Evolutionary conservation across 1,140 invertebrate genomes (phyloP), one percentile per base, ranked within the genome.

Genomic region (Aphelinus certus): DNA sequence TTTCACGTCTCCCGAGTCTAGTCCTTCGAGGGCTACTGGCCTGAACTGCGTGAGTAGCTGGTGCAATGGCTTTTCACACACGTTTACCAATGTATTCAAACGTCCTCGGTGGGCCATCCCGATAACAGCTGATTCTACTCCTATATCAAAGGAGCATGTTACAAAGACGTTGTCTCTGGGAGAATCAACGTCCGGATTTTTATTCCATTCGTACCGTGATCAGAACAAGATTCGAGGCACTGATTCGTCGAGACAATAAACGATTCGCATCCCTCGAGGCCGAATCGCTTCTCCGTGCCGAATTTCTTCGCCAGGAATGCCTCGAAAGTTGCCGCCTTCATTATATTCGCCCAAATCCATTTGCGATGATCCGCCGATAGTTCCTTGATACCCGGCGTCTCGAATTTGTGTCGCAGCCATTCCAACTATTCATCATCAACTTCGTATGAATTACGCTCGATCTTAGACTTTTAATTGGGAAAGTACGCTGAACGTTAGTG

Each of bases 71-170:
- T 97, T 97, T 4, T 94, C 90, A 78, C 95, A 97, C 1, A 98
- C 93, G 84, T 98, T 98, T 1, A 95, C 94, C 75, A 98, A 83
- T 9, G 97, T 94, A 85, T 98, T 98, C 7, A 98, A 83, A 6
- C 96, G 92, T 43, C 97, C 97, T 83, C 95, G 90, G 89, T 98
- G 97, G 47, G 97, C 95, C 95, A 98, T 97, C 48, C 95, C 96
- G 86, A 97, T 94, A 7, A 95, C 90, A 71, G 95, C 91, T 53
- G 92, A 95, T 80, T 97, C 93, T 1, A 96, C 93, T 1, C 95
- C 83, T 84, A 5, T 26, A 26, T 26, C 26, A 26, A 0, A 45
- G 47, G n/a, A 7, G 7, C 3, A 2, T 26, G 45, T 72, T 61
- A 9, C 7, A 61, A 2, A 9, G 1, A 58, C 6, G 47, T 71